A percentile compares a stretch with the other conserved stretches of the same genome.
phyloP scores from a whole-genome alignment of 2,797 vertebrate species.

The Microctenopoma lineatum region DNA sequence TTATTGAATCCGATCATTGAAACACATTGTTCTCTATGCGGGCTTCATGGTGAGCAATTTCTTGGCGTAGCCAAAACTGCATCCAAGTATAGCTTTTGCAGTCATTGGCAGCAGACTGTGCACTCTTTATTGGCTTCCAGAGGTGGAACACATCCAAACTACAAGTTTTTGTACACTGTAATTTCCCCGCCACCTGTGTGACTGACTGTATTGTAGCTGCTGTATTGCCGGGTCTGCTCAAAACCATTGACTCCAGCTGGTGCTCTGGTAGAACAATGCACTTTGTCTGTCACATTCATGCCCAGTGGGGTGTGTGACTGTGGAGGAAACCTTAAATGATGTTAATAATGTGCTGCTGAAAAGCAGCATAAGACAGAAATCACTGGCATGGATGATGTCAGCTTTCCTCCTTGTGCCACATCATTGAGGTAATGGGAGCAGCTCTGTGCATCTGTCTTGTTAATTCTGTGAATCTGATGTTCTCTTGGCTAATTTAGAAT shows the following conservation, averaged over 20 bases:
- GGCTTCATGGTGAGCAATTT: constrained; percentile 52
- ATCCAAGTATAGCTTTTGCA: constrained; percentile 76
- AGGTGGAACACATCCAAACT: constrained; percentile 71
- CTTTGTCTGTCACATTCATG: constrained; percentile 63
- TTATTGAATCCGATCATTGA: constrained; percentile 67
- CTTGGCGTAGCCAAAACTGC: constrained; percentile 56
- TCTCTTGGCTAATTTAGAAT: constrained; percentile 26
- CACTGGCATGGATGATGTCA: constrained; percentile 71
- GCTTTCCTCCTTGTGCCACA: constrained; percentile 48
- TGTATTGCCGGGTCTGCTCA: constrained; percentile 30
- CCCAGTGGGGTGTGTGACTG: constrained; percentile 32
- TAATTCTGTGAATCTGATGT: constrained; percentile 34
- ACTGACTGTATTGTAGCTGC: constrained; percentile 49
- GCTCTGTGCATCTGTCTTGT: constrained; percentile 31
- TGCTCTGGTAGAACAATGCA: constrained; percentile 68
- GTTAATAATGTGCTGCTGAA: constrained; percentile 79
- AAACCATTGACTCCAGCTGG: constrained; percentile 61
- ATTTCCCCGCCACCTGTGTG: constrained; percentile 81
- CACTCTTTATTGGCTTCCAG: constrained; percentile 72
- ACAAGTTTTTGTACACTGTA: constrained; percentile 68
- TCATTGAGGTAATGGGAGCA: constrained; percentile 60
- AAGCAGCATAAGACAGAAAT: constrained; percentile 59
- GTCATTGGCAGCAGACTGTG: constrained; percentile 58
- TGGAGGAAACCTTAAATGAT: constrained; percentile 71
- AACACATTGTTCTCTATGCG: constrained; percentile 49